Evolutionary conservation across 2,113 vertebrate genomes (phyloP).

Genomic region (Strix aluco): DNA sequence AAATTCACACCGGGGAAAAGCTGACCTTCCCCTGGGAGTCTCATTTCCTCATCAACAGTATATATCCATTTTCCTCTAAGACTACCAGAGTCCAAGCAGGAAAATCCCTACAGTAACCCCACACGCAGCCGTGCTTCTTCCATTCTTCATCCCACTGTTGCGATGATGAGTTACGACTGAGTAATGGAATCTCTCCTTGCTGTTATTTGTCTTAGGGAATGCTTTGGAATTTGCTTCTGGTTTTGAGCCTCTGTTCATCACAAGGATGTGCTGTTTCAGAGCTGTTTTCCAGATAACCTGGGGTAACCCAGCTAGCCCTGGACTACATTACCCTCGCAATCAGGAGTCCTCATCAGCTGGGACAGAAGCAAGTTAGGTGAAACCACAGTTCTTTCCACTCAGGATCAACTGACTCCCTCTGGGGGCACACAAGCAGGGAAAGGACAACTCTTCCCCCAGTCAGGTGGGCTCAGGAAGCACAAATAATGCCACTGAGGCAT

Average conservation of each 20-base stretch:
- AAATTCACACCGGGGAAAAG: not conserved
- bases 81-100: not conserved
- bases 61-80: not conserved
- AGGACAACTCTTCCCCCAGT: not conserved
- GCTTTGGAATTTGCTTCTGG: not conserved
- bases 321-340: rapidly evolving
- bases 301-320: not conserved
- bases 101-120: not conserved
- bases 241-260: not conserved
- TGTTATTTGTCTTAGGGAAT: not conserved
- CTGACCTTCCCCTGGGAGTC: not conserved
- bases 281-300: not conserved
- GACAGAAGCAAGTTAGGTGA: not conserved
- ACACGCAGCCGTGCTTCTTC: rapidly evolving
- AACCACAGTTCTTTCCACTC: not conserved
- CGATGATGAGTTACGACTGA: not conserved
- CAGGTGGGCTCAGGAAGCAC: not conserved
- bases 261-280: not conserved
- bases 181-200: not conserved
- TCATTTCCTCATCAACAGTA: not conserved
- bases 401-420: not conserved
- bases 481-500: not conserved
- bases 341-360: not conserved
- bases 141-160: not conserved
- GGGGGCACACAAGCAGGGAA: rapidly evolving